Evolutionary conservation across 2,113 vertebrate genomes (phyloP), one percentile per base, ranked within the genome.

Genomic region (Microtus oregoni): DNA sequence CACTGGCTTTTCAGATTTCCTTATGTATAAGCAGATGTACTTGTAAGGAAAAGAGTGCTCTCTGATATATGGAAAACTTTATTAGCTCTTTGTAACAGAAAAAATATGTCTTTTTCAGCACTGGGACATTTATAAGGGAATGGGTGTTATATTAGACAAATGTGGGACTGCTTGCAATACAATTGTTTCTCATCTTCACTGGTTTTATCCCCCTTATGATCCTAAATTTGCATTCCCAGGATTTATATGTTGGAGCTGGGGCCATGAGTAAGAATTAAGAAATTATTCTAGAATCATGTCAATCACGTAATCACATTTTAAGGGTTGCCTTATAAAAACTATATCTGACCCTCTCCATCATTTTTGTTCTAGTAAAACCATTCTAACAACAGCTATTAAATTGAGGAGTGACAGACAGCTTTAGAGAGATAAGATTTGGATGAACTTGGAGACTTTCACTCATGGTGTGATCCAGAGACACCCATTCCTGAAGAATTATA

Each of bases 1-100:
- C 86, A 67, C 73, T 92, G 86, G 75, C 35, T 97, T 96, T 96
- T 95, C 76, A 95, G 17, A 95, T 96, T 94, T 89, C 68, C 58
- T 97, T 63, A 77, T 88, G 65, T 94, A 94, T 67, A 93, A 97
- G 70, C 68, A 94, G 92, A 94, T 93, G 50, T 91, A 93, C 88
- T 97, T 81, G 65, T 81, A 92, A 76, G 78, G 52, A 85, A 88
- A 97, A 91, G 92, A 92, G 35, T 1, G 85, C n/a, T 93, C 14
- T 91, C 55, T 96, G 78, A 88, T 96, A 85, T 79, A 35, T 72
- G 78, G 76, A 82, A 94, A 95, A 90, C 35, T 92, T 94, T 73
- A 93, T 94, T 67, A 95, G 61, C 26, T 95, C 10, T 86, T 68
- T 35, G 68, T 92, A 95, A 94, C 35, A 88, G 90, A 82, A 87